phyloP scores from a whole-genome alignment of 64 coral and sea anemone genomes.

The Montipora sp. region DNA sequence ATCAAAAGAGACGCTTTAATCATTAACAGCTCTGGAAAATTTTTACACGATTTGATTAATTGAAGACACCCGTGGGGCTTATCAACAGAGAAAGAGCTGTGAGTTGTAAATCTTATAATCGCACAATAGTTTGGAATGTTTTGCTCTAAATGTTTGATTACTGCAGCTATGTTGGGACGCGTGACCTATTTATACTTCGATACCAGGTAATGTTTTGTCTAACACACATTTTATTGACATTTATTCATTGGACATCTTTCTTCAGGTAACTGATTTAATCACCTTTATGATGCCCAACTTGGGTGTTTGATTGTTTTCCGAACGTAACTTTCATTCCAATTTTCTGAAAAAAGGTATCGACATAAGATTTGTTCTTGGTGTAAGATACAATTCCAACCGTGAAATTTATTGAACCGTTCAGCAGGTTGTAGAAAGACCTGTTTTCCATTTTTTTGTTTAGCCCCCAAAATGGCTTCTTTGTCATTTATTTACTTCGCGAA shows the following conservation, averaged over 20 bases:
- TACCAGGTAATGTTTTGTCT: slow-evolving; percentile 36
- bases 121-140: no score
- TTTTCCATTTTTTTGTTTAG: background rate
- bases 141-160: background rate
- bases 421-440: slow-evolving; percentile 22
- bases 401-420: background rate
- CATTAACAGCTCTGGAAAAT: slow-evolving; percentile 3
- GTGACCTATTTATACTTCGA: no score
- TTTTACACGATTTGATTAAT: background rate
- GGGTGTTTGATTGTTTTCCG: no score
- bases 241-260: background rate
- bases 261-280: background rate
- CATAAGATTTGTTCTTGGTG: no score
- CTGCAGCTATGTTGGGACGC: background rate
- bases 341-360: no score
- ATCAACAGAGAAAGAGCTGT: background rate
- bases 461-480: background rate
- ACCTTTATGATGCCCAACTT: background rate
- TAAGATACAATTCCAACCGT: no score
- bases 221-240: background rate
- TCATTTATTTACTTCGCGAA: no score
- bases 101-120: no score
- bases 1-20: slow-evolving; percentile 19
- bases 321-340: no score
- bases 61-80: background rate